Base-by-base conservation (phyloP, 2,888 invertebrate genomes). In the Iselma pallidipennis region DNA sequence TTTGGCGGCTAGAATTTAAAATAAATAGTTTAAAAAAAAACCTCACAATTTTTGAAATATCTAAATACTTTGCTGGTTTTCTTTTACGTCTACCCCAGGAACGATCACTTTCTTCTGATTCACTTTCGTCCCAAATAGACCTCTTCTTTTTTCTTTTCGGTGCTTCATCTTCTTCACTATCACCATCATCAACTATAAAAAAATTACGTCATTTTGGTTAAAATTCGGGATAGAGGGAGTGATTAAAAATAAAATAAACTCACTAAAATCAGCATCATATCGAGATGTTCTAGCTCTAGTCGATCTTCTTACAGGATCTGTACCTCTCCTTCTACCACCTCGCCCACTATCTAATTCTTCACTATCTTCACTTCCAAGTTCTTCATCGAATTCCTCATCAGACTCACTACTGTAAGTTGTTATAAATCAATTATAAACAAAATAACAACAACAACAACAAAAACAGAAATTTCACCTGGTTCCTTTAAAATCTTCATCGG, bases 401-500 rank as follows among this genome's bases (percentile, higher is more conserved):
- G 71, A 69, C 1, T 84, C 85, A 14, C 80, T 77, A 59, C 79
- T 78, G 59, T n/a, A 49, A 48, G n/a, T 37, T 6, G 10, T 16
- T 14, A 9, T 12, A 16, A 31, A 49, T 2, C 2, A 21, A 56
- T 31, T 19, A 49, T n/a, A 10, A 25, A 54, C 7, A 42, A 61
- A 2, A 2, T 65, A 66, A 57, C 33, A 33, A 16, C 28, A 10
- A 23, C 2, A 26, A n/a, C 21, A 48, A 42, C 23, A 57, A 31
- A 57, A 50, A 31, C 79, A 67, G 78, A n/a, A n/a, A n/a, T n/a
- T 76, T 61, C 81, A 91, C 87, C 90, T 90, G 0, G 91, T 89
- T 45, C 94, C 93, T 77, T 94, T 92, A 76, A 96, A 96, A 81
- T 96, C 96, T 79, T 96, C 96, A 75, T 96, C 96, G 0, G 91